Percentiles rank a stretch among this genome's conserved stretches.
phyloP scores from a whole-genome alignment of 2,797 vertebrate genomes.

The Labroides dimidiatus region DNA sequence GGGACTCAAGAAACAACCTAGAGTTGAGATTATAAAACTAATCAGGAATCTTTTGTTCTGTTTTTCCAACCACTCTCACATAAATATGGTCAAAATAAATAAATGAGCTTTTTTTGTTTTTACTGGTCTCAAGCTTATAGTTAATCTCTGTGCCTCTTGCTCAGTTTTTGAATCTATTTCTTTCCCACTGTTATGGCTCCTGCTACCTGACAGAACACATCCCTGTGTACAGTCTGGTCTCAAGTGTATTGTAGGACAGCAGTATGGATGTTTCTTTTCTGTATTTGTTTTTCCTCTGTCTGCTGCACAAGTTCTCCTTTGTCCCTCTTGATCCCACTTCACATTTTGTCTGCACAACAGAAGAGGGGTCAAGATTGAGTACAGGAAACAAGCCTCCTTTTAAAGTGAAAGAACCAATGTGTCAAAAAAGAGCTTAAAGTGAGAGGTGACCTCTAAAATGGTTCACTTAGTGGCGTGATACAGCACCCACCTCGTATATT shows the following conservation, averaged over 20 bases:
- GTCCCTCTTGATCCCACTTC: constrained; percentile 13
- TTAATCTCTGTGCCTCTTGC: not conserved
- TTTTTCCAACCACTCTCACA: too few relatives aligned
- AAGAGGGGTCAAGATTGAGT: not conserved
- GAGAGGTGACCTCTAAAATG: constrained; percentile 5
- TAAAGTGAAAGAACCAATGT: constrained; percentile 18
- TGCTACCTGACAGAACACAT: constrained; percentile 11
- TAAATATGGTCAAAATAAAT: too few relatives aligned
- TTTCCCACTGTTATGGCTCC: not conserved
- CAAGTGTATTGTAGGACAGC: constrained; percentile 5
- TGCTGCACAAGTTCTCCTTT: not conserved
- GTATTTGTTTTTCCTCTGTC: constrained; percentile 4
- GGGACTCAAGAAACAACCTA: too few relatives aligned
- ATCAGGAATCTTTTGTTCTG: too few relatives aligned
- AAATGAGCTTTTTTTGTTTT: too few relatives aligned
- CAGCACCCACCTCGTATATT: not conserved
- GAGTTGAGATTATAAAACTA: too few relatives aligned
- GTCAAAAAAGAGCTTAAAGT: constrained; percentile 24
- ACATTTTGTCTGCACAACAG: not conserved
- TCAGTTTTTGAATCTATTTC: not conserved
- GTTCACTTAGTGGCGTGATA: constrained; percentile 17
- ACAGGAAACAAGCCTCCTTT: constrained; percentile 30
- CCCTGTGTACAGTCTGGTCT: not conserved
- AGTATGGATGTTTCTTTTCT: not conserved
- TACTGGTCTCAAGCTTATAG: too few relatives aligned